Percentiles rank a stretch among this genome's conserved stretches.
phyloP scores from a whole-genome alignment of 2,797 vertebrate species.

The Pipistrellus pygmaeus region DNA sequence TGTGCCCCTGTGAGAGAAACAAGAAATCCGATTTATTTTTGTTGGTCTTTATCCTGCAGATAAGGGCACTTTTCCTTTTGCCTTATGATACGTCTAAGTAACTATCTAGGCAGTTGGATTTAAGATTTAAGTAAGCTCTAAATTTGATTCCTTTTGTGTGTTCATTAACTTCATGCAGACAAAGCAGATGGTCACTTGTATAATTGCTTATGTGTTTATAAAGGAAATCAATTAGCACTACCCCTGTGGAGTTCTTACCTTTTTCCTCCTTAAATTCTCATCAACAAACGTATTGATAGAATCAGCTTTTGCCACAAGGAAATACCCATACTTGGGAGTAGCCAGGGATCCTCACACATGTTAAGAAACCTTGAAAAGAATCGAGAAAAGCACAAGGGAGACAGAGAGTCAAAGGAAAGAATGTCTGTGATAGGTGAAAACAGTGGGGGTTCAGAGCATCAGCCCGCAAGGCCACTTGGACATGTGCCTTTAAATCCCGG shows the following conservation, averaged over 20 bases:
- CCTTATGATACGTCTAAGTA: constrained; percentile 55
- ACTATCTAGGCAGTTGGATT: constrained; percentile 61
- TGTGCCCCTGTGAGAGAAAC: background rate
- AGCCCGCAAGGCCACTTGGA: background rate
- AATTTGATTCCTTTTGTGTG: constrained; percentile 81
- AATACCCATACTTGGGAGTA: background rate
- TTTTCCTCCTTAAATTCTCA: constrained; percentile 81
- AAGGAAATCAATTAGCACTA: constrained; percentile 85
- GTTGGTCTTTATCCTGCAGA: constrained; percentile 69
- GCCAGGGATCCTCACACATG: background rate
- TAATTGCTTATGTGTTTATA: constrained; percentile 87
- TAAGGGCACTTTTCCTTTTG: constrained; percentile 35
- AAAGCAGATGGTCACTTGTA: constrained; percentile 83
- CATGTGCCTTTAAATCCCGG: background rate
- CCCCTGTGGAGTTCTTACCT: constrained; percentile 83
- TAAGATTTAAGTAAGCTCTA: constrained; percentile 81
- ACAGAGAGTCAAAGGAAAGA: no score
- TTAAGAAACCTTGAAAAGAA: constrained; percentile 55
- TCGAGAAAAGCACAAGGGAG: background rate
- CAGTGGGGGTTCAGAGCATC: background rate
- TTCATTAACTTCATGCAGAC: constrained; percentile 82
- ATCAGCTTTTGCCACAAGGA: constrained; percentile 50
- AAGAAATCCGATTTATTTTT: constrained; percentile 18
- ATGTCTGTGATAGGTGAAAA: background rate
- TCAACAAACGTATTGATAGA: constrained; percentile 72